Conservation (phyloP, 2,797 vertebrate species). For the Sebastes wilsoni region DNA sequence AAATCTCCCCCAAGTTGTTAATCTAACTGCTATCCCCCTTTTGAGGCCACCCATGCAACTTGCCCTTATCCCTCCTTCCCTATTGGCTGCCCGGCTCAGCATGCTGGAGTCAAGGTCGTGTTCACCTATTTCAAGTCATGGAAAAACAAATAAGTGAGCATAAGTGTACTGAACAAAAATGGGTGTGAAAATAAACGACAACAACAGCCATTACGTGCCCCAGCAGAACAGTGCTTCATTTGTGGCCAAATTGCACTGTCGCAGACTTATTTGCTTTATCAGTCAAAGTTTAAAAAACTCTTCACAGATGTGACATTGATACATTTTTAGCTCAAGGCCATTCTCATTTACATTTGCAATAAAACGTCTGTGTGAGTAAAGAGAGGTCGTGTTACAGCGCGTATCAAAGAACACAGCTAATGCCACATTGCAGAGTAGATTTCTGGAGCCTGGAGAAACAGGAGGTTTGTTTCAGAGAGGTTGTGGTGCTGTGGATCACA, state of each 20-base stretch:
- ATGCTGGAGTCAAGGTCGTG: slow-evolving; percentile 66
- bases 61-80: background rate
- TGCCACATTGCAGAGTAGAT: background rate
- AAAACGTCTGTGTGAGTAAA: slow-evolving; percentile 4
- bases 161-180: slow-evolving; percentile 43
- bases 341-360: slow-evolving; percentile 34
- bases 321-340: slow-evolving; percentile 37
- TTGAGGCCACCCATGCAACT: slow-evolving; percentile 70
- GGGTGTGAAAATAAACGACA: slow-evolving; percentile 78
- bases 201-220: slow-evolving; percentile 18
- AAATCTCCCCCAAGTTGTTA: slow-evolving; percentile 58
- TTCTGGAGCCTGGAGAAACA: slow-evolving; percentile 21
- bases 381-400: slow-evolving; percentile 29
- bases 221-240: background rate
- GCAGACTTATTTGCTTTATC: slow-evolving; percentile 33
- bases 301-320: slow-evolving; percentile 58
- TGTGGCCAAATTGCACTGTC: background rate
- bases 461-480: slow-evolving; percentile 40
- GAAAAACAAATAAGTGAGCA: slow-evolving; percentile 77
- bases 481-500: slow-evolving; percentile 23
- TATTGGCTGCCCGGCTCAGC: background rate
- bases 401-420: slow-evolving; percentile 47
- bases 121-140: slow-evolving; percentile 55
- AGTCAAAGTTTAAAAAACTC: slow-evolving; percentile 12
- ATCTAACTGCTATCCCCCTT: slow-evolving; percentile 37